Evolutionary conservation across 2,797 vertebrate species (phyloP).

Genomic region (Galaxias olidus): DNA sequence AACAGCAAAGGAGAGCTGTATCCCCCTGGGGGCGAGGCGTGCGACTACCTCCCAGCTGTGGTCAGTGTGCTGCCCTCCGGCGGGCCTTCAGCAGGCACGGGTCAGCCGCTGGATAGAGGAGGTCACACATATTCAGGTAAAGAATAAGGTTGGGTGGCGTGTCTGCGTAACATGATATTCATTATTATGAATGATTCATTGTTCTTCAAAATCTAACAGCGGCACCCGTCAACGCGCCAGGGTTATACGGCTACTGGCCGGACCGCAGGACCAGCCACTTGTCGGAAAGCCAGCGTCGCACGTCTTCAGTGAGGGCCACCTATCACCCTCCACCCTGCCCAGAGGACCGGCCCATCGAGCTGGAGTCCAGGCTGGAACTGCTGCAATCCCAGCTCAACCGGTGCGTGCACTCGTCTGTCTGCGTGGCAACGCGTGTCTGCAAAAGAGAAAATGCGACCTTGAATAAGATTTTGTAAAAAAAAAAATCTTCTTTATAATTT

Average conservation of each 20-base stretch:
- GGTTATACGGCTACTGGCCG: slow-evolving; percentile 84
- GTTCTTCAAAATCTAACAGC: slow-evolving; percentile 34
- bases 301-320: slow-evolving; percentile 68
- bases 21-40: slow-evolving; percentile 54
- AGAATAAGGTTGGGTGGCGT: background rate
- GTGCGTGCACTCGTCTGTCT: slow-evolving; percentile 55
- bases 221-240: slow-evolving; percentile 75
- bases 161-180: background rate
- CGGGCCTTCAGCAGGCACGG: slow-evolving; percentile 56
- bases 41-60: slow-evolving; percentile 72
- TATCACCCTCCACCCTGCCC: slow-evolving; percentile 60
- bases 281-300: slow-evolving; percentile 70
- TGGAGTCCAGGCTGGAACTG: slow-evolving; percentile 88
- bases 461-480: background rate
- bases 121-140: slow-evolving; percentile 75
- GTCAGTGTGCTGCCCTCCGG: slow-evolving; percentile 72
- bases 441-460: background rate
- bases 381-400: slow-evolving; percentile 92
- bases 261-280: slow-evolving; percentile 70
- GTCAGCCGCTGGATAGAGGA: slow-evolving; percentile 63
- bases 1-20: slow-evolving; percentile 61
- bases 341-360: slow-evolving; percentile 75
- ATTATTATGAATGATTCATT: background rate
- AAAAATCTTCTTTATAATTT: too few species aligned
- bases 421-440: background rate